A percentile compares a stretch with the other conserved stretches of the same genome.
Conservation (phyloP, 2,113 vertebrate species). For the Anas platyrhynchos region DNA sequence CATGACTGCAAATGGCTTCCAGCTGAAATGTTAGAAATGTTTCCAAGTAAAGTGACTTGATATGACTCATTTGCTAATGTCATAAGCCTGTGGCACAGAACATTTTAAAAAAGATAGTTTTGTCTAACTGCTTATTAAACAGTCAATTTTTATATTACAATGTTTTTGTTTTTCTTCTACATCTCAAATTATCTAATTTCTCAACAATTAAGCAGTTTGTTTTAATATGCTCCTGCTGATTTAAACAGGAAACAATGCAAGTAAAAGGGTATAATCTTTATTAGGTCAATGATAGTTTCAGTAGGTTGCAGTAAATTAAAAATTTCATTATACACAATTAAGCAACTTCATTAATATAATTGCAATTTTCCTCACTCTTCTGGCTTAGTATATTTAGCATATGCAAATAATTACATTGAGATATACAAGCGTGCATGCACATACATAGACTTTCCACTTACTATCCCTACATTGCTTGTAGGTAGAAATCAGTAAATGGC, state of each 20-base stretch:
- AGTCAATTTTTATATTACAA: constrained; percentile 50
- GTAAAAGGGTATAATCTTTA: constrained; percentile 66
- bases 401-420: constrained; percentile 53
- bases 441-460: background rate
- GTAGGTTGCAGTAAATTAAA: constrained; percentile 67
- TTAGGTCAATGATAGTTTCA: constrained; percentile 72
- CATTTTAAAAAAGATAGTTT: constrained; percentile 42
- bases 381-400: constrained; percentile 18
- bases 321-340: constrained; percentile 70
- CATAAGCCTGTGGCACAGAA: constrained; percentile 54
- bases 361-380: constrained; percentile 60
- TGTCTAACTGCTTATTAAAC: constrained; percentile 65
- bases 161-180: constrained; percentile 58
- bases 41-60: constrained; percentile 13
- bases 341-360: constrained; percentile 68
- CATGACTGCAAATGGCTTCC: background rate
- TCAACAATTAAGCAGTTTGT: constrained; percentile 68
- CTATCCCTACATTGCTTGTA: background rate
- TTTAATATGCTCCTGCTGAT: constrained; percentile 66
- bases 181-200: constrained; percentile 65
- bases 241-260: constrained; percentile 72
- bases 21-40: constrained; percentile 36
- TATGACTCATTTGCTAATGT: constrained; percentile 55
- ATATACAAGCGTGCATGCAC: background rate
- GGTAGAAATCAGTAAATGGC: background rate